Evolutionary conservation across 2,113 vertebrate genomes (phyloP), one percentile per base, ranked within the genome.

Genomic region (Chionomys nivalis): DNA sequence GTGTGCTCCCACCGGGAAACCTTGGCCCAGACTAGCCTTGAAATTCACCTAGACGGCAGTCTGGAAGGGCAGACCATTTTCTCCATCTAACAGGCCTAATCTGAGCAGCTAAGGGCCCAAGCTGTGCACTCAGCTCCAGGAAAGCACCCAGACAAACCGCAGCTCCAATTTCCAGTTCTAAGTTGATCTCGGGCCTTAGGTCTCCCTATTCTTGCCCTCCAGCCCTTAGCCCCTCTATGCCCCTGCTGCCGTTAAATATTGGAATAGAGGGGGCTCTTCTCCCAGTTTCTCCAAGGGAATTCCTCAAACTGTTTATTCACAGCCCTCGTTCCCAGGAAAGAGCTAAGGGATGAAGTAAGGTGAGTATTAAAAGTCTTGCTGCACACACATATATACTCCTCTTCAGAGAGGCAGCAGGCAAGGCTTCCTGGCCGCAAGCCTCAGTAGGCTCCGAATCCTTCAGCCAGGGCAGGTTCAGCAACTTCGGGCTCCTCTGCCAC

Each of bases 311-410:
- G 49, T 68, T 94, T 86, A 92, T 87, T 87, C 91, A 97, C 89
- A 66, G 70, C 96, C 42, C 39, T 42, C 36, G 90, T 75, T 28
- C 52, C 33, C 65, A 39, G 61, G 90, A 87, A 89, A 93, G 65
- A 68, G 52, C 14, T n/a, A 52, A 76, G n/a, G 68, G 58, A 88
- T 91, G 55, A 79, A 52, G 28, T 49, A 42, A 66, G 33, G 75
- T 87, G 90, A 95, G 79, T 89, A 92, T 72, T 89, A 70, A 94
- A 95, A 97, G 81, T 95, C 93, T 87, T 61, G 31, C 93, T 73
- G 21, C 58, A 82, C 55, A 70, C 44, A 72, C 65, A 82, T n/a
- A 70, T 26, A 61, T 58, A 89, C 58, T 61, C 28, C 81, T 92
- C 58, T 91, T 77, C 13, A 1, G n/a, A 85, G 33, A 70, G 11